These are phyloP conservation scores for Neelides sp. DNA, from an alignment of 1,140 invertebrate genomes.

Conservation along the genomic window DNA sequence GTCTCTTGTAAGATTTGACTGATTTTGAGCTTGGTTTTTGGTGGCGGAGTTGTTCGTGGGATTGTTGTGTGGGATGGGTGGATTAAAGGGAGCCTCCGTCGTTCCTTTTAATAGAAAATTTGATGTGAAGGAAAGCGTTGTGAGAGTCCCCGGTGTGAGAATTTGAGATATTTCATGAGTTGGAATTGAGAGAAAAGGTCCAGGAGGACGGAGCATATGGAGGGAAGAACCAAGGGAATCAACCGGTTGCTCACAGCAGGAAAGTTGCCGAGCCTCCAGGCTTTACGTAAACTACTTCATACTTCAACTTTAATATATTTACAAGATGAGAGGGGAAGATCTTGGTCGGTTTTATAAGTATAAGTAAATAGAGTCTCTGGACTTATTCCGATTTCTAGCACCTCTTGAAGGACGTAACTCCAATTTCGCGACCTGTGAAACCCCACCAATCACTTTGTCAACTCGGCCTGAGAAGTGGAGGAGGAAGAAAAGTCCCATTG, in stretches of 20 bases:
- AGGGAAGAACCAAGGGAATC: slow-evolving; percentile 10
- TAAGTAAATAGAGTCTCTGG: too few relatives aligned
- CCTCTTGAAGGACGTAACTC: too few relatives aligned
- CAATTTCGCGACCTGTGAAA: too few relatives aligned
- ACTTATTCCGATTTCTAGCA: too few relatives aligned
- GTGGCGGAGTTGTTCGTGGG: too few relatives aligned
- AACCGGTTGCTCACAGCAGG: slow-evolving; percentile 21
- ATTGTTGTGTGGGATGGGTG: not conserved
- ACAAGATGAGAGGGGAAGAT: slow-evolving; percentile 7
- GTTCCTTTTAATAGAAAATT: slow-evolving; percentile 23
- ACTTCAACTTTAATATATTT: slow-evolving; percentile 17
- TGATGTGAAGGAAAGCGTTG: slow-evolving; percentile 11
- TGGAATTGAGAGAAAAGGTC: slow-evolving; percentile 16
- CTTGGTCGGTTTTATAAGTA: too few relatives aligned
- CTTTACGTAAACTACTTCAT: slow-evolving; percentile 15
- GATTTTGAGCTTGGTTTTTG: too few relatives aligned
- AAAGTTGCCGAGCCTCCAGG: slow-evolving; percentile 17
- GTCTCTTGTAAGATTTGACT: too few relatives aligned
- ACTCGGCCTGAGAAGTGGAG: too few relatives aligned
- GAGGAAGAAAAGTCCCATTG: too few relatives aligned
- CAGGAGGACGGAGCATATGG: slow-evolving; percentile 1
- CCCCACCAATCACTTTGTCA: too few relatives aligned
- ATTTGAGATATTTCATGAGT: slow-evolving; percentile 22
- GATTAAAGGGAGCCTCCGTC: slow-evolving; percentile 11
- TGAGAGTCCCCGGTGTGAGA: slow-evolving; percentile 20